These are phyloP conservation scores for Ispidina picta DNA, from an alignment of 2,797 vertebrate genomes.

Conservation along the genomic window DNA sequence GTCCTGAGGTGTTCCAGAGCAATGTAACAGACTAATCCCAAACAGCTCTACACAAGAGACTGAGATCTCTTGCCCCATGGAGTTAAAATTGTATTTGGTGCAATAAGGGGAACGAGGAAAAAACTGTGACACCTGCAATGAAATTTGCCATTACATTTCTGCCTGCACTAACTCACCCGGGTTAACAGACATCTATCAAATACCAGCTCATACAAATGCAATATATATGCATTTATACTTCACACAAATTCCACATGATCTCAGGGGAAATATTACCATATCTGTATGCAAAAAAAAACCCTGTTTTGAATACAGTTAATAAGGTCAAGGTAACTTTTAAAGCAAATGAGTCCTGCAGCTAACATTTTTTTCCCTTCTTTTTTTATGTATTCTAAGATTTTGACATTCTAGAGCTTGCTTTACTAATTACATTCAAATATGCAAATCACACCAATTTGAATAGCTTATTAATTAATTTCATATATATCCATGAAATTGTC, in stretches of 20 bases:
- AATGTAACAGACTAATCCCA: background rate
- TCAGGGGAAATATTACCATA: background rate
- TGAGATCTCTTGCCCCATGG: background rate
- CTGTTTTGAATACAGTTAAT: background rate
- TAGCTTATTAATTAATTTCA: constrained; percentile 40
- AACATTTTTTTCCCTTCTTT: background rate
- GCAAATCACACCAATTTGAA: constrained; percentile 32
- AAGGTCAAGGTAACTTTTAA: constrained; percentile 36
- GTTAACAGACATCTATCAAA: background rate
- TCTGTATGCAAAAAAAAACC: background rate
- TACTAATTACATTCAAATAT: constrained; percentile 42
- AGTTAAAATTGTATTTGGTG: background rate
- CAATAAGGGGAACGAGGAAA: background rate
- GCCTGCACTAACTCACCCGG: background rate
- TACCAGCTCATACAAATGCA: background rate
- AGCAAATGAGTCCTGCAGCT: background rate
- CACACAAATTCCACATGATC: background rate
- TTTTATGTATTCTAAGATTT: constrained; percentile 33
- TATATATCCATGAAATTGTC: constrained; percentile 1
- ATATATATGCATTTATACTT: background rate
- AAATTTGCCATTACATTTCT: background rate
- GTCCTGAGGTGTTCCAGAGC: background rate
- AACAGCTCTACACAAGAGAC: background rate
- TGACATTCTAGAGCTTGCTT: constrained; percentile 34
- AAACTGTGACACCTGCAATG: background rate